Evolutionary conservation across 2,113 vertebrate genomes (phyloP), one percentile per base, ranked within the genome.

Genomic region (Sclerurus mexicanus): DNA sequence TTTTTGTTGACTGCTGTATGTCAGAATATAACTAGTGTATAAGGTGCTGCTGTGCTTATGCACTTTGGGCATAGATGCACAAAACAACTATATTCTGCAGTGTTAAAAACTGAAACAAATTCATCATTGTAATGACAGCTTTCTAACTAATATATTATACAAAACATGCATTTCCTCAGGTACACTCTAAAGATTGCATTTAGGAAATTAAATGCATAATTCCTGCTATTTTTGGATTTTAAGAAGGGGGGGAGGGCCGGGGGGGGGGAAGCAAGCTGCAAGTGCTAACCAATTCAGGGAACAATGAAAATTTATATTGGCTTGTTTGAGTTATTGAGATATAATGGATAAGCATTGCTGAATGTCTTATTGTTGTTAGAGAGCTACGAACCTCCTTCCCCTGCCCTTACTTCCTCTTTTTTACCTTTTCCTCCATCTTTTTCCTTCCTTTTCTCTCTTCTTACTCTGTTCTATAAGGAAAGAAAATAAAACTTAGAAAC

Each of bases 1-100:
- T 87, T 90, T 85, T 89, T 93, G 75, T 56, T 91, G 64, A 77
- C 63, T 95, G 46, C 67, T 95, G 71, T 94, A 75, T 90, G 37
- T 74, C 75, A 95, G 40, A 50, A 37, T 90, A 84, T 85, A 96
- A 95, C 78, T 81, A 94, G 68, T 58, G 53, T 94, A 52, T 86
- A 91, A 96, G 35, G 47, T 84, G 68, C 62, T 92, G 74, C 88
- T 91, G 49, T 92, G 20, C 37, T 83, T 75, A 33, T 74, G 62
- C 24, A 49, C 63, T 66, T 47, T 59, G 40, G 52, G 53, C 59
- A 87, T 40, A 72, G 79, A 63, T 95, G 10, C 28, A 91, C 52
- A 85, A 85, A 95, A 33, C 40, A 88, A 40, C 49, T 84, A 33
- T 35, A 74, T 58, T 72, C 37, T 91, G 69, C 47, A 68, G 40